These are phyloP conservation scores for Protaetia brevitarsis DNA, from an alignment of 1,140 invertebrate genomes.

Conservation along the genomic window DNA sequence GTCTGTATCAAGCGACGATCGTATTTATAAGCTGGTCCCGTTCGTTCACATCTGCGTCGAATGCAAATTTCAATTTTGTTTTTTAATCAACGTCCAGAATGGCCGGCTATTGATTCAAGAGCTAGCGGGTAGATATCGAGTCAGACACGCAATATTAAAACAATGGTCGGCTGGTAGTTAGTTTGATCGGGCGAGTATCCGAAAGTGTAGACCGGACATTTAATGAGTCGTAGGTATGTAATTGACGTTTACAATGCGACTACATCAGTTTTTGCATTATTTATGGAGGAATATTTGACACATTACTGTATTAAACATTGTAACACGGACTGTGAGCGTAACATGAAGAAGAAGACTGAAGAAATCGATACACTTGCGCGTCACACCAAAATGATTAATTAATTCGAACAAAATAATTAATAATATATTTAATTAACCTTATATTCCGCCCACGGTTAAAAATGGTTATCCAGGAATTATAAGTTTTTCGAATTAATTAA, in stretches of 20 bases:
- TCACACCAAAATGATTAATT: too few species aligned
- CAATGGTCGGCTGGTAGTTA: neutral
- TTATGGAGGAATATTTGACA: too few species aligned
- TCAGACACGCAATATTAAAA: conserved; percentile 6
- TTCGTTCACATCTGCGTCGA: conserved; percentile 1
- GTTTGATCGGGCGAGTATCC: neutral
- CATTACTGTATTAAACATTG: too few species aligned
- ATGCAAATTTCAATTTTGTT: conserved; percentile 6
- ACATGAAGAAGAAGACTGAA: too few species aligned
- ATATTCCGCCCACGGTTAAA: too few species aligned
- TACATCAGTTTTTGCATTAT: neutral
- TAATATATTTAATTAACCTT: too few species aligned
- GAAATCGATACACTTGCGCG: too few species aligned
- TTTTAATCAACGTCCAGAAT: conserved; percentile 8
- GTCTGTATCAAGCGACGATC: too few species aligned
- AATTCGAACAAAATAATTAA: too few species aligned
- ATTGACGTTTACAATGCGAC: neutral
- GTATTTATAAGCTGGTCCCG: conserved; percentile 4
- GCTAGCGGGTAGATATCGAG: neutral
- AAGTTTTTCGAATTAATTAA: too few species aligned
- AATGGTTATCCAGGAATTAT: too few species aligned
- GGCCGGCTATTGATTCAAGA: conserved; percentile 12
- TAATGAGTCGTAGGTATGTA: neutral
- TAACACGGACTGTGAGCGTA: too few species aligned
- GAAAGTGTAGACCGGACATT: conserved; percentile 6